Conservation (phyloP, 1,140 invertebrate genomes). For the Mactra quadrangularis region DNA sequence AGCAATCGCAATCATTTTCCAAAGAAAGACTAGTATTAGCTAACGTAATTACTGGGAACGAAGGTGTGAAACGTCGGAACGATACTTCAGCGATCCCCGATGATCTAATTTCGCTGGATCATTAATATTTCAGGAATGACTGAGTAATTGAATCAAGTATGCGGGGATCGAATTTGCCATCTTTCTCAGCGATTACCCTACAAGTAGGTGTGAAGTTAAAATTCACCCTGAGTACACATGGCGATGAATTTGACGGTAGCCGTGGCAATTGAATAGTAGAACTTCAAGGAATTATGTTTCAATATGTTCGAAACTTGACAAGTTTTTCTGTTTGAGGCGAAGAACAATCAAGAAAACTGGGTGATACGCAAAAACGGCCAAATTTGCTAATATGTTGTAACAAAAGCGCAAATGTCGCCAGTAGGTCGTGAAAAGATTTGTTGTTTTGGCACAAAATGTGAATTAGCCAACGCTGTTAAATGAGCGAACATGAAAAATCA, state of each 20-base stretch:
- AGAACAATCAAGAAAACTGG: slow-evolving; percentile 41
- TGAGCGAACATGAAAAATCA: slow-evolving; percentile 48
- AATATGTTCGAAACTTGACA: slow-evolving; percentile 52
- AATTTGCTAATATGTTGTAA: slow-evolving; percentile 57
- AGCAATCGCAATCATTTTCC: slow-evolving; percentile 46
- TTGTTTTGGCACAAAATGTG: slow-evolving; percentile 53
- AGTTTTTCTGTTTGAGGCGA: slow-evolving; percentile 46
- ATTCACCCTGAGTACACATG: slow-evolving; percentile 72
- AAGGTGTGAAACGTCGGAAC: slow-evolving; percentile 72
- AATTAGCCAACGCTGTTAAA: slow-evolving; percentile 38
- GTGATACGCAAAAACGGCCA: slow-evolving; percentile 61
- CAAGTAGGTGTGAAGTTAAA: slow-evolving; percentile 72
- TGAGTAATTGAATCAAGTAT: slow-evolving; percentile 73
- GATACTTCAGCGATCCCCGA: slow-evolving; percentile 68
- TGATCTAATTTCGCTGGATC: slow-evolving; percentile 73
- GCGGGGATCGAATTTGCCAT: slow-evolving; percentile 69
- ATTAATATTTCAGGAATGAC: slow-evolving; percentile 75
- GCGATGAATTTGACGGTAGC: slow-evolving; percentile 69
- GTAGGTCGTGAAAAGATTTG: slow-evolving; percentile 55
- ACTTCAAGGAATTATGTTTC: slow-evolving; percentile 55
- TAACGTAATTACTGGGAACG: slow-evolving; percentile 68
- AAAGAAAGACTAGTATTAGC: slow-evolving; percentile 56
- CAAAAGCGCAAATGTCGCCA: slow-evolving; percentile 32
- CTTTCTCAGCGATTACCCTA: slow-evolving; percentile 59
- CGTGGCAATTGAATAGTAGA: slow-evolving; percentile 70